Evolutionary conservation across 53 echinoderm and acorn worm species (phyloP).

Genomic region (Temnopleurus reevesii): DNA sequence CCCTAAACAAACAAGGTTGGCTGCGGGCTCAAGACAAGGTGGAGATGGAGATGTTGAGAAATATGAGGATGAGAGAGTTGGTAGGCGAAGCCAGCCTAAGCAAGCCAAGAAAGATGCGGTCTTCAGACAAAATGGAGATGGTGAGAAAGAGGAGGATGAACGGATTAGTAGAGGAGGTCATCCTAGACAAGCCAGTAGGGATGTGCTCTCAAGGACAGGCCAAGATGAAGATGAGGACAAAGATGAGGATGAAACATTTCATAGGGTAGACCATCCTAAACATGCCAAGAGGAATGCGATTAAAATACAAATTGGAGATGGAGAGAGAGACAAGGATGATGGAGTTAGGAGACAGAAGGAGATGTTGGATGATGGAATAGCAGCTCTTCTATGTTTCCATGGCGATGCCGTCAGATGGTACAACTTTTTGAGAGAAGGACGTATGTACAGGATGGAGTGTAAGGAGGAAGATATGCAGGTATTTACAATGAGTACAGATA

Average conservation of each 20-base stretch:
- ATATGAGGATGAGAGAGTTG: too few relatives aligned
- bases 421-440: slow-evolving; percentile 18
- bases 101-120: neutral
- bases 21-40: too few relatives aligned
- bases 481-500: too few relatives aligned
- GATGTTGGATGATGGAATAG: neutral
- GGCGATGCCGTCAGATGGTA: slow-evolving; percentile 55
- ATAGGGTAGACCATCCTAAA: too few relatives aligned
- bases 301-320: neutral
- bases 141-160: neutral
- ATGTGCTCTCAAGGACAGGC: too few relatives aligned
- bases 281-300: neutral
- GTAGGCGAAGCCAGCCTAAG: slow-evolving; percentile 29
- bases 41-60: neutral
- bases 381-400: slow-evolving; percentile 50
- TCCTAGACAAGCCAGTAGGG: too few relatives aligned
- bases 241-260: too few relatives aligned
- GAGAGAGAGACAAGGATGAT: neutral
- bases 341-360: neutral
- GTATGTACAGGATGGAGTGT: neutral
- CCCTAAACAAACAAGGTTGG: too few relatives aligned
- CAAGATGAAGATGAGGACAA: too few relatives aligned
- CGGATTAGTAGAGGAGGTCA: too few relatives aligned
- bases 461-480: slow-evolving; percentile 7
- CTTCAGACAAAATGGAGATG: neutral